Evolutionary conservation across 2,888 invertebrate genomes (phyloP), one percentile per base, ranked within the genome.

Genomic region (Pyrrhosoma nymphula): DNA sequence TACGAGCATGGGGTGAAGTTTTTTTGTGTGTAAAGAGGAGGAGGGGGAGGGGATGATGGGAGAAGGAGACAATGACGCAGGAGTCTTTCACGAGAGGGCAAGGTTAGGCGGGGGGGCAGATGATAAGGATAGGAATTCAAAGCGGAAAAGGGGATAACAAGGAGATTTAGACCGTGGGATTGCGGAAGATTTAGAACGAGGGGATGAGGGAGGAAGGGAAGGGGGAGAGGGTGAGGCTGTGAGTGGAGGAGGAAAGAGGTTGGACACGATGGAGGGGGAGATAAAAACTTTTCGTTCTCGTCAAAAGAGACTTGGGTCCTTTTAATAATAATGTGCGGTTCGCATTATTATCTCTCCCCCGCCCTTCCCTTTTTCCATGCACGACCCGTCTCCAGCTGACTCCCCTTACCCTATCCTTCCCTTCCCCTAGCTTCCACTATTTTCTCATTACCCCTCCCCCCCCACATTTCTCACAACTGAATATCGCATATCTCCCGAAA

Each of bases 81-180:
- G n/a, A 26, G 69, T 18, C 30, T 35, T 0, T 3, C 82, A 82
- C 12, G 35, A 82, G 82, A 35, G 75, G 75, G 75, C n/a, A 75
- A 16, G 69, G 69, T 35, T n/a, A 1, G 16, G 82, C 60, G 82
- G 30, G 26, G 82, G 35, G 82, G 35, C 23, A n/a, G n/a, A n/a
- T 69, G 69, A 69, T 69, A 69, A 69, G 69, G 82, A 82, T 30
- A 82, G 35, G 82, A 35, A 82, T 82, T 82, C 82, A 82, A 35
- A 82, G 82, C 82, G 82, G 82, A 82, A 82, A 82, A 82, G 82
- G 35, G 82, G 82, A 82, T 82, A 82, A 82, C 82, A 82, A 82
- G 82, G 82, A 82, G 82, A 82, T 82, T 82, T 82, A 82, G 82
- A 82, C 82, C 35, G 82, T 30, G 82, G 82, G 82, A 82, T 82